These are phyloP conservation scores for Sebastes jordani DNA, from an alignment of 2,797 vertebrate species.

Conservation along the genomic window DNA sequence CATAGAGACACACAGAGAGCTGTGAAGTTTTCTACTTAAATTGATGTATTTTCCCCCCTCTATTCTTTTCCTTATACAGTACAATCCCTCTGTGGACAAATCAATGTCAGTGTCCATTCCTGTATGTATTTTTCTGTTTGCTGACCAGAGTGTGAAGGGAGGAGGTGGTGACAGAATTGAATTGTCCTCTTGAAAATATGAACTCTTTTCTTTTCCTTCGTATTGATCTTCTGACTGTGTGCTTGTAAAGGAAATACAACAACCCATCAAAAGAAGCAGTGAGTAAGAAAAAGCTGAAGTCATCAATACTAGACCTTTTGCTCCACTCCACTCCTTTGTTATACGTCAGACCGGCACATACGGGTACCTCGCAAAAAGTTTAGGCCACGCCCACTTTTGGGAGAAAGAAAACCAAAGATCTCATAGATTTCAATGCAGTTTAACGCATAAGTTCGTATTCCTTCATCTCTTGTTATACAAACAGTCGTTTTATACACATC, in stretches of 20 bases:
- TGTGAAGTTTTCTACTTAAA: neutral
- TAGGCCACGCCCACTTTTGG: no score
- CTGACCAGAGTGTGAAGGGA: conserved; percentile 5
- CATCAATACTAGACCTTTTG: conserved; percentile 28
- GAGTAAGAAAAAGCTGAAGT: conserved; percentile 28
- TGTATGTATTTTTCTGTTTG: conserved; percentile 1
- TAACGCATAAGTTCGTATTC: no score
- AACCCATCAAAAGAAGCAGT: conserved; percentile 8
- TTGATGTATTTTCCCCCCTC: neutral
- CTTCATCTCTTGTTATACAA: no score
- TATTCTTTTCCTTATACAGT: neutral
- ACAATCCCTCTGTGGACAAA: conserved; percentile 13
- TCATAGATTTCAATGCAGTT: no score
- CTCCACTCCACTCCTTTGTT: neutral
- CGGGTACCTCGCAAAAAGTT: no score
- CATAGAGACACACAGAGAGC: neutral
- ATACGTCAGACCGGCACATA: neutral
- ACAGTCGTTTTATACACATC: no score
- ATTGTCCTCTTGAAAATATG: conserved; percentile 45
- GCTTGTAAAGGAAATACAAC: conserved; percentile 28
- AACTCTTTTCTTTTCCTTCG: conserved; percentile 35
- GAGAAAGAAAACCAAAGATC: no score
- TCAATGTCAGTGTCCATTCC: conserved; percentile 33
- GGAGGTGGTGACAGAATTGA: conserved; percentile 36
- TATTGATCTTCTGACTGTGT: conserved; percentile 43